Percentiles rank a stretch among this genome's conserved stretches.
These are phyloP conservation scores for Strigamia maritima DNA, from an alignment of 2,888 invertebrate species.

Conservation along the genomic window DNA sequence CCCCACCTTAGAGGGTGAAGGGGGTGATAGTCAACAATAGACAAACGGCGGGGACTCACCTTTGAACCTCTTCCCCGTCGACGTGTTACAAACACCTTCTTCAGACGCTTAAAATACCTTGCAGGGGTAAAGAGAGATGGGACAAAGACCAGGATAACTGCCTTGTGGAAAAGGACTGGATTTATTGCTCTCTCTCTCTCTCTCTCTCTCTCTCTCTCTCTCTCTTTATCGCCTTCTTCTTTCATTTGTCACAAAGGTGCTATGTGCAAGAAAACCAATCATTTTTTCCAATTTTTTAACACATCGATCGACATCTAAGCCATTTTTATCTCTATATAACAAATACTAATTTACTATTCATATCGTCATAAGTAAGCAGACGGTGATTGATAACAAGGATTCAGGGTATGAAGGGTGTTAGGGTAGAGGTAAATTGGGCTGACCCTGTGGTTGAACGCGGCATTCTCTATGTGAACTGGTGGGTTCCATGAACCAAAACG, in stretches of 20 bases:
- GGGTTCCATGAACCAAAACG: constrained; percentile 32
- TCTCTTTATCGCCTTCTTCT: constrained; percentile 10
- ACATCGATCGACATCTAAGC: too few relatives aligned
- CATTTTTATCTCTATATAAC: too few relatives aligned
- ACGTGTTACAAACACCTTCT: constrained; percentile 34
- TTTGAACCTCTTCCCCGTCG: constrained; percentile 31
- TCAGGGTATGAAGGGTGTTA: constrained; percentile 22
- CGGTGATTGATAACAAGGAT: not conserved
- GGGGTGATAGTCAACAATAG: constrained; percentile 24
- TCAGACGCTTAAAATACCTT: constrained; percentile 29
- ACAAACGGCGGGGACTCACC: constrained; percentile 30
- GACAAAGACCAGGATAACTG: constrained; percentile 32
- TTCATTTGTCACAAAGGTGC: not conserved
- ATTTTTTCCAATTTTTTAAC: not conserved
- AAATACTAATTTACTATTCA: not conserved
- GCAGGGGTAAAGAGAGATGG: constrained; percentile 21
- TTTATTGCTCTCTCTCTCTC: constrained; percentile 17
- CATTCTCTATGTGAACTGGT: constrained; percentile 30
- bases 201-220: not conserved
- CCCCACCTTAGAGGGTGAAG: not conserved
- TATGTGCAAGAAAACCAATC: not conserved
- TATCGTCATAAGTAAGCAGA: not conserved
- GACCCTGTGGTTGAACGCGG: constrained; percentile 30
- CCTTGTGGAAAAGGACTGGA: constrained; percentile 32
- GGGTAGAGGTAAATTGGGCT: constrained; percentile 22